Evolutionary conservation across 2,888 invertebrate genomes (phyloP), one percentile per base, ranked within the genome.

Genomic region (Graphium colonna): DNA sequence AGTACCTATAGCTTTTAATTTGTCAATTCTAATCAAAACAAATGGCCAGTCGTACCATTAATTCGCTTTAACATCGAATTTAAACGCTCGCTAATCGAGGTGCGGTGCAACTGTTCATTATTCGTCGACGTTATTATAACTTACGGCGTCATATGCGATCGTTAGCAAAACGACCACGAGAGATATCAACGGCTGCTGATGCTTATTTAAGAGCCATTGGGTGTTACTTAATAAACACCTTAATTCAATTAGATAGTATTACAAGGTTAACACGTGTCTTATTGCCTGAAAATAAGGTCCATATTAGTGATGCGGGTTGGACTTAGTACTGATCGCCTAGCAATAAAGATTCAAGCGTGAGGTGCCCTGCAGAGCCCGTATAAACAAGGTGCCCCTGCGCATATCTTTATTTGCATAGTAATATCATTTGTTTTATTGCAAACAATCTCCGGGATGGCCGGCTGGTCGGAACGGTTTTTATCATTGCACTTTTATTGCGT

Each of bases 331-430:
- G 60, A 56, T 56, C 41, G 60, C 57, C 64, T 64, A 62, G 67
- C 67, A 69, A 74, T 67, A 75, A 73, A 73, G 79, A 74, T 68
- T 65, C 63, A 77, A 73, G 75, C 81, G 82, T 83, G 83, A 79
- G 82, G 73, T 73, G 68, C 76, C 84, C 84, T 74, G 81, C 76
- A 50, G 85, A 68, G 77, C 70, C 64, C 63, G 71, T 71, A 73
- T 74, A 73, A 72, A 68, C 74, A 69, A 69, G 69, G 65, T 76
- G 79, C 78, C 68, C 65, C 79, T 62, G 81, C 73, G 68, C 69
- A 73, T 71, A 67, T 65, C 64, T 69, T 77, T 72, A 65, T 67
- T 65, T 65, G 66, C 64, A 62, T 74, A 73, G 73, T 68, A 75
- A 65, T 65, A 67, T 65, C 64, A 65, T 68, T 66, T 64, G 65